A percentile compares a stretch with the other conserved stretches of the same genome.
These are phyloP conservation scores for Cataglyphis hispanica DNA, from an alignment of 1,140 invertebrate genomes.

Conservation along the genomic window DNA sequence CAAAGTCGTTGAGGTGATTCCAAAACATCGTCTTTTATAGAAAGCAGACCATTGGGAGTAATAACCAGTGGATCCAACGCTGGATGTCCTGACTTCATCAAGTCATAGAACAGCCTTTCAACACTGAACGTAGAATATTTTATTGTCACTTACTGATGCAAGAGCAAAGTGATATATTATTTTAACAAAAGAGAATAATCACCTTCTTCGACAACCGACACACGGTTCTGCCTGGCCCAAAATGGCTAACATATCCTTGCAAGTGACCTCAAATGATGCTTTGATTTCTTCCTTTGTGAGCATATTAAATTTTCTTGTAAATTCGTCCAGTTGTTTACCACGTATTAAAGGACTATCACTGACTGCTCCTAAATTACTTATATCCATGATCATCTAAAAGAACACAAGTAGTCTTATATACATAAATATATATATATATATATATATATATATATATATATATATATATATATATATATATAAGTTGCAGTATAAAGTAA, in stretches of 20 bases:
- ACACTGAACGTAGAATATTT: constrained; percentile 89
- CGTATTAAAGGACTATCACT: constrained; percentile 91
- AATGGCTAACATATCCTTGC: constrained; percentile 93
- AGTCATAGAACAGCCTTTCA: constrained; percentile 93
- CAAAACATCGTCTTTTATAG: constrained; percentile 92
- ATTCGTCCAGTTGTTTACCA: constrained; percentile 94
- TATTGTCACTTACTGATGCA: background rate
- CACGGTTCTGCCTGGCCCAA: constrained; percentile 96
- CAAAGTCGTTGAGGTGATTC: constrained; percentile 92
- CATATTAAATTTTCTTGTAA: constrained; percentile 92
- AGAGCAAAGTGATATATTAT: background rate
- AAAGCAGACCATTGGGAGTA: constrained; percentile 90
- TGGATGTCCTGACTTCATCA: constrained; percentile 93
- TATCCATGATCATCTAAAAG: constrained; percentile 95
- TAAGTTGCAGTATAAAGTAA: background rate
- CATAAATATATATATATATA: too few species aligned
- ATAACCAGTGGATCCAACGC: constrained; percentile 93
- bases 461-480: too few species aligned
- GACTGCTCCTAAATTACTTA: constrained; percentile 93
- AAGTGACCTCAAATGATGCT: constrained; percentile 93
- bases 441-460: background rate
- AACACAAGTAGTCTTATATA: background rate
- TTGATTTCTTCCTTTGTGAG: constrained; percentile 93
- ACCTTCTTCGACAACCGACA: constrained; percentile 96
- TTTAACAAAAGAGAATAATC: constrained; percentile 68